Base-by-base conservation (phyloP, 2,888 invertebrate genomes). In the Netelia melanura region DNA sequence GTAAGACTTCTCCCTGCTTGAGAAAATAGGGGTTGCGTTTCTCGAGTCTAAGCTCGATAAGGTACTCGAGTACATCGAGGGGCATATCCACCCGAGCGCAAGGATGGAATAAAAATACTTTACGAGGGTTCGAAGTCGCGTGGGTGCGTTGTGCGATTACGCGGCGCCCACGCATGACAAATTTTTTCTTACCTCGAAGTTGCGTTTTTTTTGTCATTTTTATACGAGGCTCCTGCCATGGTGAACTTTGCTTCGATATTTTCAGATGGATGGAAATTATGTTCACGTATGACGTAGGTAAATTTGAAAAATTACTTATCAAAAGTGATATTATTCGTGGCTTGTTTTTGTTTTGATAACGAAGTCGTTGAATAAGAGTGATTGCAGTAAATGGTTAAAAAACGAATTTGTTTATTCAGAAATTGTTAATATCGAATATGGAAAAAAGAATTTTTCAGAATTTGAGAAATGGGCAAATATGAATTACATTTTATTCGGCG, bases 51-150 rank as follows among this genome's bases (percentile, higher is more conserved):
- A 81, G 70, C 82, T 52, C 58, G 82, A 76, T 82, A 81, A 70
- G 43, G 54, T 54, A 64, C 48, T 71, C 58, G 70, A 71, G 71
- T 48, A 56, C 21, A 76, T 44, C 54, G 30, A 21, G 67, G 43
- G 14, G 43, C 14, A 48, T 48, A 48, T 48, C 11, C 14, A 48
- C 14, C 2, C 14, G 23, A 54, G 5, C 64, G 38, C 14, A 56
- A 14, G 30, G 38, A 65, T 58, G 11, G 77, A 52, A 77, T 82
- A 71, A 82, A 82, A 77, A 77, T 71, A 58, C 38, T 82, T 82
- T 71, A 76, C 65, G 77, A 71, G 76, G 76, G 76, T 82, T 77
- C 44, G 71, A 65, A 70, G 65, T 77, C 65, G 70, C 82, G 77
- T 82, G 76, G 82, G 71, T n/a, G 64, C 25, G 23, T 76, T 44